These are phyloP conservation scores for Xylophagus ater DNA, from an alignment of 2,888 invertebrate species.

Conservation along the genomic window DNA sequence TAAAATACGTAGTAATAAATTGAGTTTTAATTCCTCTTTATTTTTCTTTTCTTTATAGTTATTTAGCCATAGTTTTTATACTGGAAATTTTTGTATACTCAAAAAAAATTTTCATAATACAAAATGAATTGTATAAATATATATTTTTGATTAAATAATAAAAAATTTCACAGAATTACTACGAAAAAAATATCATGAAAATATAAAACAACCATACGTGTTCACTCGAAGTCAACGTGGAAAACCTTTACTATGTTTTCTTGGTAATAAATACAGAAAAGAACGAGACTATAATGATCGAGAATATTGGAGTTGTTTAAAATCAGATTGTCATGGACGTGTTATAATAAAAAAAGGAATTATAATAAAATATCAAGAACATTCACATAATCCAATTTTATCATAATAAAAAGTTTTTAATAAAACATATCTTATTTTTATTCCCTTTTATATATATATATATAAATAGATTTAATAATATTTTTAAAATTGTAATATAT, in stretches of 20 bases:
- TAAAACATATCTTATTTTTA: slow-evolving; percentile 2
- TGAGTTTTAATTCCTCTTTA: too few relatives aligned
- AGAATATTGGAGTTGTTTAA: slow-evolving; percentile 23
- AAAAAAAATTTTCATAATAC: too few relatives aligned
- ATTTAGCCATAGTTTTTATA: too few relatives aligned
- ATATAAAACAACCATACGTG: background rate
- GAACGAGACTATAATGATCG: slow-evolving; percentile 18
- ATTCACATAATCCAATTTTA: slow-evolving; percentile 19
- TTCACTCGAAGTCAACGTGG: slow-evolving; percentile 21
- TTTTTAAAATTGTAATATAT: too few relatives aligned
- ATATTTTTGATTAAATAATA: too few relatives aligned
- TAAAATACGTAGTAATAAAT: too few relatives aligned
- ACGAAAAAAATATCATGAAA: background rate
- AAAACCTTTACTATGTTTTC: slow-evolving; percentile 19
- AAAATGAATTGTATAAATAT: too few relatives aligned
- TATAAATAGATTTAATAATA: slow-evolving; percentile 4
- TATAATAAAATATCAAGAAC: slow-evolving; percentile 21
- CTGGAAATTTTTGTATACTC: too few relatives aligned
- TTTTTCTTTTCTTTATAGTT: too few relatives aligned
- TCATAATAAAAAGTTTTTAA: slow-evolving; percentile 7
- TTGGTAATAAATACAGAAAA: slow-evolving; percentile 19
- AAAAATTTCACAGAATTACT: too few relatives aligned
- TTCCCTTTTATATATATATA: slow-evolving; percentile 3
- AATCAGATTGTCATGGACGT: slow-evolving; percentile 21
- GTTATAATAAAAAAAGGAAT: slow-evolving; percentile 20